These are phyloP conservation scores for Sarcophaga variegata DNA, from an alignment of 2,888 invertebrate species.

Conservation along the genomic window DNA sequence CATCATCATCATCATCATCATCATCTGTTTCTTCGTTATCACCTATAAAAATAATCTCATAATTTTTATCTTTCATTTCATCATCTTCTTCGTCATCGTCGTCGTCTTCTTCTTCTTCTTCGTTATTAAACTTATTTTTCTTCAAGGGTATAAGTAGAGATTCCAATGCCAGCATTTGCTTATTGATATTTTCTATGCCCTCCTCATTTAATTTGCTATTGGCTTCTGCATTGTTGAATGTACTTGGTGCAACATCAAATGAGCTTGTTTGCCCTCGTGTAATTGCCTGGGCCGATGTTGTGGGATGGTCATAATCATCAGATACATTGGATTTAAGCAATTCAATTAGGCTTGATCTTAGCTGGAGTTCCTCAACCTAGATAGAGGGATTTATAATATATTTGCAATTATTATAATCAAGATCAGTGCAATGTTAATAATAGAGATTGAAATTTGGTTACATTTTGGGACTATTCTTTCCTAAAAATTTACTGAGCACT, in stretches of 20 bases:
- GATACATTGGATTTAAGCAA: slow-evolving; percentile 5
- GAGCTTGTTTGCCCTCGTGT: background rate
- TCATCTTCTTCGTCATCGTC: slow-evolving; percentile 6
- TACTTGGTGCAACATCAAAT: background rate
- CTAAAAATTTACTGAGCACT: no score
- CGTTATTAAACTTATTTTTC: slow-evolving; percentile 1
- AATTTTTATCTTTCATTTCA: no score
- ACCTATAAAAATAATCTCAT: no score
- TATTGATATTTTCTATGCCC: slow-evolving; percentile 58
- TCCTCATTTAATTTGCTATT: slow-evolving; percentile 31
- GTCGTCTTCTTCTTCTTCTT: slow-evolving; percentile 61
- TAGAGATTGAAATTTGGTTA: no score
- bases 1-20: slow-evolving; percentile 10
- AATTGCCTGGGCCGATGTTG: slow-evolving; percentile 53
- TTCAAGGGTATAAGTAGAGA: slow-evolving; percentile 58
- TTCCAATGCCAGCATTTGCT: slow-evolving; percentile 58
- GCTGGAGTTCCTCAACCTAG: slow-evolving; percentile 64
- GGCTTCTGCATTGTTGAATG: background rate
- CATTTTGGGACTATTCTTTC: no score
- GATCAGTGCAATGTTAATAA: no score
- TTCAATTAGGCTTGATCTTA: slow-evolving; percentile 57
- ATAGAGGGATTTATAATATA: background rate
- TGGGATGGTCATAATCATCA: slow-evolving; percentile 43
- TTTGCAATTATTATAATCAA: no score
- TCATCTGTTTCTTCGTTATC: slow-evolving; percentile 10